Percentiles rank a stretch among this genome's conserved stretches.
These are phyloP conservation scores for Eristalis arbustorum DNA, from an alignment of 2,888 invertebrate species.

Conservation along the genomic window DNA sequence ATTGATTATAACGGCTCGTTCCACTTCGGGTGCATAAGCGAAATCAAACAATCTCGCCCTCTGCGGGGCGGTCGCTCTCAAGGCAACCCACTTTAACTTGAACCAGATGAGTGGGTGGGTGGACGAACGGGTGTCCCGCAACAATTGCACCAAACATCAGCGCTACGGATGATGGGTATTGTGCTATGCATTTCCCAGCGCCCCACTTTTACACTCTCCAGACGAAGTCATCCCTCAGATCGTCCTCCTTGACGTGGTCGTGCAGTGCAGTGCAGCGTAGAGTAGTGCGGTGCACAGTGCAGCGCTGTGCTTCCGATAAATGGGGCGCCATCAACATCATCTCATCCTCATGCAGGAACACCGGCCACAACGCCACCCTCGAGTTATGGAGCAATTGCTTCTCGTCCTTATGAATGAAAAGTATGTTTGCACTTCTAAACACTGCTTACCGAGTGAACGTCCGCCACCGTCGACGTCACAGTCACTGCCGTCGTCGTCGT, in stretches of 20 bases:
- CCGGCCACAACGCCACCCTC: slow-evolving; percentile 31
- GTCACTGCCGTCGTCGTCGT: background rate
- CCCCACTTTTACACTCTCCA: background rate
- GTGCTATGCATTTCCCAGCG: slow-evolving; percentile 8
- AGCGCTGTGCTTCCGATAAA: background rate
- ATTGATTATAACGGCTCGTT: slow-evolving; percentile 63
- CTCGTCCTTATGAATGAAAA: slow-evolving; percentile 45
- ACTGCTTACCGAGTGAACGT: slow-evolving; percentile 22
- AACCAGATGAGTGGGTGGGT: background rate
- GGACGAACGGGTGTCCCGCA: background rate
- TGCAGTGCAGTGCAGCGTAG: background rate
- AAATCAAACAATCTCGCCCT: slow-evolving; percentile 45
- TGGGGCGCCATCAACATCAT: slow-evolving; percentile 40
- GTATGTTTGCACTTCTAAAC: slow-evolving; percentile 52
- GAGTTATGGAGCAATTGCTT: slow-evolving; percentile 50
- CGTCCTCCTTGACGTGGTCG: background rate
- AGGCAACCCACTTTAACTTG: background rate
- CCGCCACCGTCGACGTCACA: background rate
- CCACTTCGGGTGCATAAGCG: slow-evolving; percentile 39
- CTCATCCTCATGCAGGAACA: slow-evolving; percentile 7
- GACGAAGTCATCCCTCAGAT: background rate
- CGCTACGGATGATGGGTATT: background rate
- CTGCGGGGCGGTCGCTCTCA: too few species aligned
- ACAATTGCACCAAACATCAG: slow-evolving; percentile 19
- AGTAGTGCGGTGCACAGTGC: background rate